Evolutionary conservation across 2,113 vertebrate species (phyloP), one percentile per base, ranked within the genome.

Genomic region (Pardalotus punctatus): DNA sequence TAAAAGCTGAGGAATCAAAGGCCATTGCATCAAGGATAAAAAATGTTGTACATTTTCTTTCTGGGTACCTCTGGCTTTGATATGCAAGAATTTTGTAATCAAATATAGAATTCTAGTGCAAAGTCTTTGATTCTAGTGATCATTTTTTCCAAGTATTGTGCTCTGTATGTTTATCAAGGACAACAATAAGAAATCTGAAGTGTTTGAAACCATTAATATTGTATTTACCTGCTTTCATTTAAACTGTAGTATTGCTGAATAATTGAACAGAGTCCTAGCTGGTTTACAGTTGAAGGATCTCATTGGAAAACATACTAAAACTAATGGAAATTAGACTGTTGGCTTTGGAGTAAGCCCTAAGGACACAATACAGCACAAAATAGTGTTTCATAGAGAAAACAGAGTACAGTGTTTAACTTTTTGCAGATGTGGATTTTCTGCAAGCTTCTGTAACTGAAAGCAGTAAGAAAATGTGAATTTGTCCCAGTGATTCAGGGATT

Each of bases 311-410:
- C 36, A 21, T 40, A 38, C 16, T 72, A 76, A 93, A 94, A 28
- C 61, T 94, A 78, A 91, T 86, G 65, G 48, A 69, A 92, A 92
- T 76, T 70, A 96, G 22, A 48, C 70, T 82, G 24, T 94, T 93
- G 61, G 72, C 69, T 91, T 97, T 94, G 61, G 83, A 72, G 31
- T 84, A 87, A 93, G 53, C 81, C 86, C 83, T 85, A 27, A 91
- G 81, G 83, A 79, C 65, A 72, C 16, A 74, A 64, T 91, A 64
- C 65, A 79, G 21, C 70, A 95, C 69, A 79, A 79, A 93, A 84
- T 60, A 86, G 19, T 29, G 28, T 88, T 89, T 81, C 57, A 6
- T 36, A 50, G 36, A 84, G 65, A 53, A 88, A 79, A 92, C 27
- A 73, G 33, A 74, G 60, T 28, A 24, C 14, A 40, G 5, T 64